A percentile compares a stretch with the other conserved stretches of the same genome.
Conservation (phyloP, 2,113 vertebrate genomes). For the Antechinus flavipes region DNA sequence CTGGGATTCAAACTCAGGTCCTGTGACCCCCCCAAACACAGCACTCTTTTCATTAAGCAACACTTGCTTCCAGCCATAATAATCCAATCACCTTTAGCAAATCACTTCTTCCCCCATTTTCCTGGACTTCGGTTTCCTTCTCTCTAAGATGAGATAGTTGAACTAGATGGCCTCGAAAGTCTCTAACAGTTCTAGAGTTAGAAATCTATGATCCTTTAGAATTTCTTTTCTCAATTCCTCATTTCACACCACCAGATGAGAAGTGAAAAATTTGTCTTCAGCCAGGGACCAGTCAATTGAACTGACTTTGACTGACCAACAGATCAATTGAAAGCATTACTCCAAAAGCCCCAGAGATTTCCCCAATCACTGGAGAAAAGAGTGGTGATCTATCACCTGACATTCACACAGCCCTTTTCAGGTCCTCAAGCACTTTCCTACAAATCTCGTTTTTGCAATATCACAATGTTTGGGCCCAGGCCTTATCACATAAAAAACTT, state of each 20-base stretch:
- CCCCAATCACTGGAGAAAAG: background rate
- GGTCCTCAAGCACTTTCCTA: background rate
- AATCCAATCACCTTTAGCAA: background rate
- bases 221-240: no score
- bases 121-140: no score
- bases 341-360: background rate
- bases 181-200: no score
- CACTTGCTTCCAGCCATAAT: background rate
- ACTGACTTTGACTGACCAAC: background rate
- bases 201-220: no score
- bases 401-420: background rate
- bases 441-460: background rate
- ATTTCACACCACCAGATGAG: no score
- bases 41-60: background rate
- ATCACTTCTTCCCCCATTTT: background rate
- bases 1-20: background rate
- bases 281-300: no score
- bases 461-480: background rate
- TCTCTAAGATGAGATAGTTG: no score
- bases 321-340: no score
- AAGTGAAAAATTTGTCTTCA: no score
- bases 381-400: background rate
- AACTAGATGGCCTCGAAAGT: no score
- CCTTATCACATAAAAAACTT: background rate
- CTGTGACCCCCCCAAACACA: background rate